Conservation (phyloP, 2,797 vertebrate genomes). For the Ambastaia sidthimunki region DNA sequence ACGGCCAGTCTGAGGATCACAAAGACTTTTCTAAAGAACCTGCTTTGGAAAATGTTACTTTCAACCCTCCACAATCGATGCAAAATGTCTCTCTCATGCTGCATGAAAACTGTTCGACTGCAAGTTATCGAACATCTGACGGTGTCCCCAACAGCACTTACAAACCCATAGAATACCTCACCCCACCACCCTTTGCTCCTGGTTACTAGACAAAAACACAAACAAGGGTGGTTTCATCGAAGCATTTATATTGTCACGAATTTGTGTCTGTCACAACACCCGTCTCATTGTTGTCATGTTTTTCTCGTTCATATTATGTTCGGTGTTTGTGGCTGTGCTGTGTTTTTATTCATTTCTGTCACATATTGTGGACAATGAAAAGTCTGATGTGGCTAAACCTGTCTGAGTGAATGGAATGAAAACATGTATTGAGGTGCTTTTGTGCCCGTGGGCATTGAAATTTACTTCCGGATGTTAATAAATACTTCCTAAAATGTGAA, state of each 20-base stretch:
- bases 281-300: not conserved
- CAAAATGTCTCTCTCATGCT: conserved; percentile 65
- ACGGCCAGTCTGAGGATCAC: conserved; percentile 48
- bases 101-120: not conserved
- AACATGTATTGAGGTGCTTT: not conserved
- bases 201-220: conserved; percentile 60
- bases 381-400: conserved; percentile 4
- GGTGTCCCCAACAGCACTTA: not conserved
- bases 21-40: conserved; percentile 52
- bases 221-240: not conserved
- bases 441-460: not conserved
- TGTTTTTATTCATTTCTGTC: not conserved
- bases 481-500: not conserved
- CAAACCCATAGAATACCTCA: conserved; percentile 69
- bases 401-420: not conserved
- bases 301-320: not conserved
- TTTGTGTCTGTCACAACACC: not conserved
- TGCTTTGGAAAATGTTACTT: not conserved
- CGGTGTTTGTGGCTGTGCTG: not conserved
- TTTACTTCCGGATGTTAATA: not conserved
- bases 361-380: not conserved
- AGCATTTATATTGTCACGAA: not conserved
- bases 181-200: conserved; percentile 80
- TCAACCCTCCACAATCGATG: not conserved
- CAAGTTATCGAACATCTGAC: not conserved